Base-by-base conservation (phyloP, 2,113 vertebrate genomes). In the Oxygymnocypris stewartii region DNA sequence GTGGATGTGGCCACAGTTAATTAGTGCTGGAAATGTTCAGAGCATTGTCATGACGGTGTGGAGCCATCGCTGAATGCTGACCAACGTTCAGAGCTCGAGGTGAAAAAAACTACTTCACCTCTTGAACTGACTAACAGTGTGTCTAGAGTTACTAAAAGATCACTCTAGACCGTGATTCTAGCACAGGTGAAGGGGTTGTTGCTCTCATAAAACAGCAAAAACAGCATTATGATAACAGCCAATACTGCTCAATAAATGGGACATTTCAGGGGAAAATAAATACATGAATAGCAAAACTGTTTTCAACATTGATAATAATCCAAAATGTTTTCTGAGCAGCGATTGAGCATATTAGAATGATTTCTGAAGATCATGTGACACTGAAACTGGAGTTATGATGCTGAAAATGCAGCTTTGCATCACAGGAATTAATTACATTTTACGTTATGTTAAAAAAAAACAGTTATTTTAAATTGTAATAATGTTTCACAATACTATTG, bases 1-100 rank as follows among this genome's bases (percentile, higher is more conserved):
- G 14, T 79, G 65, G 54, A 86, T 79, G 77, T 84, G 13, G 35
- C n/a, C 71, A n/a, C 44, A 71, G 18, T 47, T 86, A 61, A 86
- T 86, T 84, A 80, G 44, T 6, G 13, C 23, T 18, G 35, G 44
- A 63, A 81, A 37, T 57, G 37, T 82, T n/a, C 8, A 20, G 59
- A 74, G n/a, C 23, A 42, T 71, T 28, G 47, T 49, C 16, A 16
- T 35, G 65, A 18, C 28, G 31, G 65, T 16, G 31, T 4, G 14
- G 67, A 71, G 7, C 63, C 31, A 20, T 78, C 35, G 42, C 35
- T 9, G 6, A 40, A 65, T 37, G 57, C 35, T 80, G 54, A 14
- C 23, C 11, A 81, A 59, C 3, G 28, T 18, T 67, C 42, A 77
- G 65, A 35, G 28, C 65, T 69, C 2, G 31, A 37, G 31, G n/a